A percentile compares a stretch with the other conserved stretches of the same genome.
Evolutionary conservation across 2,888 invertebrate genomes (phyloP).

Genomic region (Pristionchus arcanus): DNA sequence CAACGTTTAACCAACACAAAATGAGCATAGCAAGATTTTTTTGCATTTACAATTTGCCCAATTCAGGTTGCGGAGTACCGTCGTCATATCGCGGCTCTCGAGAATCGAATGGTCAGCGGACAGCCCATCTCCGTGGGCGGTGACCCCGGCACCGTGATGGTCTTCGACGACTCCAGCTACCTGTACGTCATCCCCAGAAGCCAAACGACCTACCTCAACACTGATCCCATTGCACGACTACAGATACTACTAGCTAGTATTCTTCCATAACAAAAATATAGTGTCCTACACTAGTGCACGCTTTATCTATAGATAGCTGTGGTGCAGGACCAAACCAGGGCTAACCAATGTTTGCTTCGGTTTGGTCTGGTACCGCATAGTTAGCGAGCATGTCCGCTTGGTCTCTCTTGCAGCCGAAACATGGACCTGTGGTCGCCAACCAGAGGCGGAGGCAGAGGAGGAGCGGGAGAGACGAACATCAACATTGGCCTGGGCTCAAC

Average conservation of each 20-base stretch:
- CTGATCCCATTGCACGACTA: not conserved
- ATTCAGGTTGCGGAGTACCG: conserved; percentile 76
- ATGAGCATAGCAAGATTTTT: too few relatives aligned
- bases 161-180: conserved; percentile 54
- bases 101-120: conserved; percentile 66
- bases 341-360: not conserved
- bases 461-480: conserved; percentile 37
- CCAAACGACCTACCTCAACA: not conserved
- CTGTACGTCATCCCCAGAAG: conserved; percentile 39
- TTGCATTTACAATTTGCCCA: too few relatives aligned
- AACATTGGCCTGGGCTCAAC: conserved; percentile 52
- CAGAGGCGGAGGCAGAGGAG: conserved; percentile 5
- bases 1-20: too few relatives aligned
- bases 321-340: not conserved
- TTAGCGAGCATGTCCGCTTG: conserved; percentile 34
- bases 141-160: conserved; percentile 51
- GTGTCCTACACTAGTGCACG: conserved; percentile 32
- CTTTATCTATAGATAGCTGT: not conserved
- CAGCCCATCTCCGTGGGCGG: conserved; percentile 24
- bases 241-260: not conserved
- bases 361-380: not conserved
- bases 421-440: conserved; percentile 58
- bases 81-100: conserved; percentile 76
- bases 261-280: not conserved
- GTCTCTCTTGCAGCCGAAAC: conserved; percentile 53